Percentiles rank a stretch among this genome's conserved stretches.
Conservation (phyloP, 2,888 invertebrate species). For the Dolichomitus sp. region DNA sequence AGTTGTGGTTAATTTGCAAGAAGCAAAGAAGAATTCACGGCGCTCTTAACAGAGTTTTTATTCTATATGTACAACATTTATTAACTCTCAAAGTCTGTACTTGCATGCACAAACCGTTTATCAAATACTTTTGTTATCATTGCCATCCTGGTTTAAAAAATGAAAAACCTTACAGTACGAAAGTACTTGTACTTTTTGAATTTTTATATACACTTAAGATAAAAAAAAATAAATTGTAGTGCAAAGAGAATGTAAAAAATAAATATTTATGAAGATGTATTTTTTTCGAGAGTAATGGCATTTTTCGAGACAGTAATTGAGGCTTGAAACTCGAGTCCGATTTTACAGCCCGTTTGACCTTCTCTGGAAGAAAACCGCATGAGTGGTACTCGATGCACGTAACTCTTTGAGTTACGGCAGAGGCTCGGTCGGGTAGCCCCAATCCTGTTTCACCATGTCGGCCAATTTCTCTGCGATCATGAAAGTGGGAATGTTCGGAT, state of each 20-base stretch:
- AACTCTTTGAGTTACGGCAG: conserved; percentile 26
- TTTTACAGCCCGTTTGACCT: not conserved
- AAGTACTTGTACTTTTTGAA: not conserved
- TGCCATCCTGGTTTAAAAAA: too few species aligned
- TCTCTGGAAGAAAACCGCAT: not conserved
- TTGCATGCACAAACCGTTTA: too few species aligned
- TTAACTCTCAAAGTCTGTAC: too few species aligned
- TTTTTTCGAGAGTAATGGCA: not conserved
- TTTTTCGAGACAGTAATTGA: not conserved
- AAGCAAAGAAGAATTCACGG: not conserved
- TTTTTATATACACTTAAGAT: not conserved
- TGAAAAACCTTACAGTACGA: not conserved
- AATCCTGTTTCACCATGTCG: conserved; percentile 88
- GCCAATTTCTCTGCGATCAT: conserved; percentile 91
- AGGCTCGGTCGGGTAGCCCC: conserved; percentile 79
- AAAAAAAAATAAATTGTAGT: not conserved
- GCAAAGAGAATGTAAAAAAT: not conserved
- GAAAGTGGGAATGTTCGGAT: conserved; percentile 89
- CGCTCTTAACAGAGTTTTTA: not conserved
- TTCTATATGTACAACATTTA: not conserved
- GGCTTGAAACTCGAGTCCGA: not conserved
- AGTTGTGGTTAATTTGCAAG: not conserved
- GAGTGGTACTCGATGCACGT: not conserved
- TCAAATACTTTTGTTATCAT: too few species aligned
- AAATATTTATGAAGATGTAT: not conserved